phyloP scores from a whole-genome alignment of 2,113 vertebrate genomes.

The Halcyon senegalensis region DNA sequence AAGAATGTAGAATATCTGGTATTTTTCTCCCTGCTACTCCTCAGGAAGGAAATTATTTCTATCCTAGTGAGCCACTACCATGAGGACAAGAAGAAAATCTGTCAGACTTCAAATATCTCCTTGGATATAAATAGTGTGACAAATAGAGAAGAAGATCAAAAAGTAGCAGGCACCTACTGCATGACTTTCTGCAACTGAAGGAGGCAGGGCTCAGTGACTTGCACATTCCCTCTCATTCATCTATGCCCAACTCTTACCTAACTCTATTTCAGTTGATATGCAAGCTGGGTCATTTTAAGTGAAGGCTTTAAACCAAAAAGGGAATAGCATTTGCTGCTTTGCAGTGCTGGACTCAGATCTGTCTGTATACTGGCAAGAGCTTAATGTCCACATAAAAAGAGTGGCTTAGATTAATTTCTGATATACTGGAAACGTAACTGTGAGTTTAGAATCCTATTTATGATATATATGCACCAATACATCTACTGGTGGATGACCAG shows the following conservation, averaged over 20 bases:
- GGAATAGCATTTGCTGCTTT: neutral
- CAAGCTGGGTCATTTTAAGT: neutral
- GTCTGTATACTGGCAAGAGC: neutral
- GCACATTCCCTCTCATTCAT: neutral
- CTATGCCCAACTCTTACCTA: neutral
- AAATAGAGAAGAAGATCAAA: neutral
- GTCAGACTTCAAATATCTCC: neutral
- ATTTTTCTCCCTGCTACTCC: neutral
- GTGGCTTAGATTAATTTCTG: neutral
- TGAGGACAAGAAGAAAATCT: neutral
- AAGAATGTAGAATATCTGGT: neutral
- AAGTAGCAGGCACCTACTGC: neutral
- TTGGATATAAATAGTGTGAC: neutral
- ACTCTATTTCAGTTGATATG: neutral
- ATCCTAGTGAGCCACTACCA: neutral
- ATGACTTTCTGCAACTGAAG: neutral
- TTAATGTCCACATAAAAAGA: neutral
- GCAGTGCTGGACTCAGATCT: neutral
- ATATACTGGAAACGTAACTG: neutral
- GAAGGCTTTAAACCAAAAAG: neutral
- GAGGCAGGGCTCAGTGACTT: conserved; percentile 9
- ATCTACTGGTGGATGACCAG: neutral
- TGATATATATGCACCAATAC: neutral
- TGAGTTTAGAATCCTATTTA: neutral
- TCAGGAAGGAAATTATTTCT: neutral